Percentiles rank a stretch among this genome's conserved stretches.
Evolutionary conservation across 2,113 vertebrate species (phyloP).

Genomic region (Thalassoma bifasciatum): DNA sequence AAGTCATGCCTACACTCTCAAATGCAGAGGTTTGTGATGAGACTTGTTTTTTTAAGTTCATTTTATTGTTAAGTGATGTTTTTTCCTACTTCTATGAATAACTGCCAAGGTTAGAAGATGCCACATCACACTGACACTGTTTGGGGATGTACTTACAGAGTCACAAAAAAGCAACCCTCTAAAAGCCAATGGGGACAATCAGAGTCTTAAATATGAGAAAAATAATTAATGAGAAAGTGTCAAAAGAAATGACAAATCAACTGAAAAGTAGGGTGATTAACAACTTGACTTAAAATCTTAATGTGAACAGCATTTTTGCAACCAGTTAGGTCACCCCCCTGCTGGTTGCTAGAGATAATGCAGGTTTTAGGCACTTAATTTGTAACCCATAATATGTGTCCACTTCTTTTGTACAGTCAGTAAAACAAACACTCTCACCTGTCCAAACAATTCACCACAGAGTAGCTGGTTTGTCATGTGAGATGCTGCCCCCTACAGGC

Average conservation of each 20-base stretch:
- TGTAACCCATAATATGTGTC: too few relatives aligned
- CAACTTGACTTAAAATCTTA: neutral
- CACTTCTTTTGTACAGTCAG: too few relatives aligned
- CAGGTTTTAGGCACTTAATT: too few relatives aligned
- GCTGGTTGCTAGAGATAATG: neutral
- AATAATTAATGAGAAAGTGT: too few relatives aligned
- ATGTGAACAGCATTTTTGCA: neutral
- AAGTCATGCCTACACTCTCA: neutral
- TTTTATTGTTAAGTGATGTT: constrained; percentile 18
- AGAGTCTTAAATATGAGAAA: neutral
- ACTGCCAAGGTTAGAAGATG: neutral
- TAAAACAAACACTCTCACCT: neutral
- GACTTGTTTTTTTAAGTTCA: neutral
- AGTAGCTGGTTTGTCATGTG: constrained; percentile 19
- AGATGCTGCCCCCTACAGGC: constrained; percentile 42
- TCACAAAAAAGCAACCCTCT: neutral
- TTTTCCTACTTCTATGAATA: neutral
- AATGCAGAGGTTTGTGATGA: neutral
- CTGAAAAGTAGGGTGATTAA: neutral
- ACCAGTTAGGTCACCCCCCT: neutral
- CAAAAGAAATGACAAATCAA: neutral
- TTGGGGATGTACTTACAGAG: neutral
- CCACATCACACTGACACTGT: neutral
- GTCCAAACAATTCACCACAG: constrained; percentile 4
- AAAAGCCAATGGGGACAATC: neutral